Base-by-base conservation (phyloP, 2,797 vertebrate genomes). In the Acanthornis magna region DNA sequence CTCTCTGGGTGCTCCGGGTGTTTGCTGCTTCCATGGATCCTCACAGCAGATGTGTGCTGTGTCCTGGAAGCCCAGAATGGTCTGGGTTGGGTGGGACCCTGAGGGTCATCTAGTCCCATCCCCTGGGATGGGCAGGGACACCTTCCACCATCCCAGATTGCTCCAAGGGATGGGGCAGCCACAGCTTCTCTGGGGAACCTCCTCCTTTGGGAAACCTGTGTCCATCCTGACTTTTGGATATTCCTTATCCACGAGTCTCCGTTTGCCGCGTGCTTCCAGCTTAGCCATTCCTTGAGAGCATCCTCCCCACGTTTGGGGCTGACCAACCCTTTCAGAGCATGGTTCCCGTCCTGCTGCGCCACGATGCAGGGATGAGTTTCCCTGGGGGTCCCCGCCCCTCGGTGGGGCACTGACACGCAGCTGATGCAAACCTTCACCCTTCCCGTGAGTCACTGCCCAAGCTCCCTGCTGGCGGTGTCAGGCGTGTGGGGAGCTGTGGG, bases 231-330 rank as follows among this genome's bases (percentile, higher is more conserved):
- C 11, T 66, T n/a, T 36, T 15, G 58, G 45, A 5, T 43, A 11
- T 30, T 60, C 57, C 10, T 70, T 42, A 11, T 11, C 57, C 18
- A 0, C 0, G 4, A 32, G 4, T 10, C 21, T 45, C 21, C 0
- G 0, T 38, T 55, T 58, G 16, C 30, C 6, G 1, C 0, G 0
- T 72, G 72, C 30, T n/a, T 51, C 42, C 40, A 36, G 11, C 23
- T 47, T 55, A 30, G 29, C 36, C 32, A 7, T 68, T 57, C 30
- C 45, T 38, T n/a, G 47, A 73, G 60, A 32, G 15, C 15, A 1
- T 16, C 27, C n/a, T 82, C 19, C 29, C 30, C 16, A 3, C 8
- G 3, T 17, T 15, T 70, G 58, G 38, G 38, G 16, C 3, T 65
- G 67, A 32, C 34, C 60, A 57, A 0, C 13, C 32, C 42, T 36